Conservation (phyloP, 1,140 invertebrate species). For the Caenorhabditis briggsae region DNA sequence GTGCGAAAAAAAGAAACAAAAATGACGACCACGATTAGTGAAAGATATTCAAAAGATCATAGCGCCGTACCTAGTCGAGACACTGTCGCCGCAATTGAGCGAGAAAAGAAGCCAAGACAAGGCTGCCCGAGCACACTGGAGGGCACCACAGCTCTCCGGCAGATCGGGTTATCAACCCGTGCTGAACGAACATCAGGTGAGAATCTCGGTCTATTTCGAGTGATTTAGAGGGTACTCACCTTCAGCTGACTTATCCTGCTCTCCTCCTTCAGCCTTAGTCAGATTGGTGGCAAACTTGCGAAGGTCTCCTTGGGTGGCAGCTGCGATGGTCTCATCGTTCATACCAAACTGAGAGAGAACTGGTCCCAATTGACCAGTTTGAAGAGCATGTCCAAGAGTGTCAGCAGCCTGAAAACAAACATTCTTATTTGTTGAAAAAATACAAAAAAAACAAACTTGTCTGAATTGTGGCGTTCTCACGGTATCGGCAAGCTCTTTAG, state of each 20-base stretch:
- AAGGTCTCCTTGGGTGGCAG: slow-evolving; percentile 62
- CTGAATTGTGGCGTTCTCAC: slow-evolving; percentile 42
- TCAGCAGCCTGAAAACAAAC: slow-evolving; percentile 35
- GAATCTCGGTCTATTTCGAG: neutral
- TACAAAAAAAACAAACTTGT: too few species aligned
- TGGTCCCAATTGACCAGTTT: slow-evolving; percentile 68
- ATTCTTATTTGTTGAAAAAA: too few species aligned
- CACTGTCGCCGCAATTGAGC: slow-evolving; percentile 40
- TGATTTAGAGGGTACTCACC: neutral
- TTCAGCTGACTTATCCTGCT: neutral
- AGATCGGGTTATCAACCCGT: neutral
- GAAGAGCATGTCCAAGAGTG: slow-evolving; percentile 66
- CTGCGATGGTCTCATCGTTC: slow-evolving; percentile 11
- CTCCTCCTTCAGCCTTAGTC: slow-evolving; percentile 56
- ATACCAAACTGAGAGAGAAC: slow-evolving; percentile 66
- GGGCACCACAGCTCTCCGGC: slow-evolving; percentile 22
- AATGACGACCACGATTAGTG: slow-evolving; percentile 16
- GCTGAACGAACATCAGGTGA: slow-evolving; percentile 37
- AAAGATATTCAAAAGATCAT: neutral
- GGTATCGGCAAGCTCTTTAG: slow-evolving; percentile 4
- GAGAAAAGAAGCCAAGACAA: slow-evolving; percentile 49
- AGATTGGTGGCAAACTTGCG: slow-evolving; percentile 50
- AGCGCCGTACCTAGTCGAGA: slow-evolving; percentile 49
- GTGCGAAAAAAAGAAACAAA: neutral
- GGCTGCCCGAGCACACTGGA: neutral